phyloP scores from a whole-genome alignment of 2,797 vertebrate genomes.

The Sebastes hubbsi region DNA sequence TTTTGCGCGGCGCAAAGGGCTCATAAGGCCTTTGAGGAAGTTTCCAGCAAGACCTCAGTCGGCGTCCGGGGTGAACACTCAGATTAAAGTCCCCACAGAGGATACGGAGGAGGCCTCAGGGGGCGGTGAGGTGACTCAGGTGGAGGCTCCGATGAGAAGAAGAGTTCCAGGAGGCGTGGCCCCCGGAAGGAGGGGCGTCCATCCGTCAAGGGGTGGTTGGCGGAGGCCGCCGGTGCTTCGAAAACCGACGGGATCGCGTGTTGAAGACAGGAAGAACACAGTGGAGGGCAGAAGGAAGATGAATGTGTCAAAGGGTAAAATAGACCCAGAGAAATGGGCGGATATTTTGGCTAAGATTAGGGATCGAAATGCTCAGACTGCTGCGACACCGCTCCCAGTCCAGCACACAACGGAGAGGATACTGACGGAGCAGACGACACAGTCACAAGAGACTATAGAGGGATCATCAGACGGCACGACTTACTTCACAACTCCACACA shows the following conservation, averaged over 20 bases:
- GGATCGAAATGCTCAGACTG: conserved; percentile 76
- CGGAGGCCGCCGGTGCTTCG: conserved; percentile 62
- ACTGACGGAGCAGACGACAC: conserved; percentile 19
- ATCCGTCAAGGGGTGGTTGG: conserved; percentile 64
- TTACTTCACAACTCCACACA: background rate
- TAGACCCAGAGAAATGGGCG: conserved; percentile 92
- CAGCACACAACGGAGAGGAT: conserved; percentile 27
- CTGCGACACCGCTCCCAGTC: conserved; percentile 47
- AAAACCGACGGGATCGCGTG: conserved; percentile 60
- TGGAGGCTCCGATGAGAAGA: conserved; percentile 41
- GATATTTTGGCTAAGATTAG: conserved; percentile 93
- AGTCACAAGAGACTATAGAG: conserved; percentile 25
- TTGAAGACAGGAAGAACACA: conserved; percentile 77
- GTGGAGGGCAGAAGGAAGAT: conserved; percentile 84
- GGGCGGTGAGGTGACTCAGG: conserved; percentile 5
- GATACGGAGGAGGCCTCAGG: conserved; percentile 86
- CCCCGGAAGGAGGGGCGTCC: conserved; percentile 44
- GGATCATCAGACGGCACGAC: conserved; percentile 72
- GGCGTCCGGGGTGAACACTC: conserved; percentile 74
- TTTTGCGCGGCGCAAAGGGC: conserved; percentile 75
- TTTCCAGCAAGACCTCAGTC: conserved; percentile 75
- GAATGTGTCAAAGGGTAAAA: conserved; percentile 86
- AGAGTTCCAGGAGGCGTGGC: conserved; percentile 31
- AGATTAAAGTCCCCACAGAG: conserved; percentile 71
- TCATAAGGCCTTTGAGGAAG: conserved; percentile 67